phyloP scores from a whole-genome alignment of 1,140 invertebrate genomes.

The Agraylea sexmaculata region DNA sequence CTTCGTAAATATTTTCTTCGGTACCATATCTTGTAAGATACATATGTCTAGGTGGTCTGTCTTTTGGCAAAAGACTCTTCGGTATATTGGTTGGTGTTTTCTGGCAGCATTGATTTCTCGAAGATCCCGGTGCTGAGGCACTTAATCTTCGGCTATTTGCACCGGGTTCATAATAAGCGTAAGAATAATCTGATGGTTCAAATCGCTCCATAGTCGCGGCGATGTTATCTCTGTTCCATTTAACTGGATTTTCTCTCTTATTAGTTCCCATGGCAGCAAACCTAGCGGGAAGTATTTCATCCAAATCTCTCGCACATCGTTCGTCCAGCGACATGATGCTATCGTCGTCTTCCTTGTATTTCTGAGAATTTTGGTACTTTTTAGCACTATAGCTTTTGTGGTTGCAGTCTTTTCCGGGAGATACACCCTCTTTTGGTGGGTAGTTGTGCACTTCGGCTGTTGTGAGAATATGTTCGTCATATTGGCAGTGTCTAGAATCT shows the following conservation, averaged over 20 bases:
- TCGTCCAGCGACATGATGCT: constrained; percentile 38
- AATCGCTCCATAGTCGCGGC: constrained; percentile 49
- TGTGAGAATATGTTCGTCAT: constrained; percentile 35
- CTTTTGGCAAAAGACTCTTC: constrained; percentile 30
- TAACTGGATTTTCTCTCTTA: constrained; percentile 29
- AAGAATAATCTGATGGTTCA: constrained; percentile 57
- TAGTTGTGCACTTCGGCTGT: constrained; percentile 41
- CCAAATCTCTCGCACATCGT: constrained; percentile 36
- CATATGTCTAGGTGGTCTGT: constrained; percentile 43
- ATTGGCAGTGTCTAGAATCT: constrained; percentile 18
- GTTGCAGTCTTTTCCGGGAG: constrained; percentile 26
- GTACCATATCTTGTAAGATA: constrained; percentile 68
- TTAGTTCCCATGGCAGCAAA: constrained; percentile 37
- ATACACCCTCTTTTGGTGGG: constrained; percentile 38
- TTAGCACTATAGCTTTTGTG: constrained; percentile 18
- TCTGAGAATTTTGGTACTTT: constrained; percentile 26
- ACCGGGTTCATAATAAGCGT: constrained; percentile 64
- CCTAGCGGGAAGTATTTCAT: constrained; percentile 39
- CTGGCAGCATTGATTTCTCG: constrained; percentile 30
- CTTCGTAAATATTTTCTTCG: constrained; percentile 80
- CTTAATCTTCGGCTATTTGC: constrained; percentile 43
- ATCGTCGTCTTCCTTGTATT: constrained; percentile 30
- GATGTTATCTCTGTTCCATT: constrained; percentile 45
- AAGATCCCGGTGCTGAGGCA: constrained; percentile 46
- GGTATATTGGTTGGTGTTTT: constrained; percentile 27